These are phyloP conservation scores for Nudaria mundana DNA, from an alignment of 2,888 invertebrate genomes.

Conservation along the genomic window DNA sequence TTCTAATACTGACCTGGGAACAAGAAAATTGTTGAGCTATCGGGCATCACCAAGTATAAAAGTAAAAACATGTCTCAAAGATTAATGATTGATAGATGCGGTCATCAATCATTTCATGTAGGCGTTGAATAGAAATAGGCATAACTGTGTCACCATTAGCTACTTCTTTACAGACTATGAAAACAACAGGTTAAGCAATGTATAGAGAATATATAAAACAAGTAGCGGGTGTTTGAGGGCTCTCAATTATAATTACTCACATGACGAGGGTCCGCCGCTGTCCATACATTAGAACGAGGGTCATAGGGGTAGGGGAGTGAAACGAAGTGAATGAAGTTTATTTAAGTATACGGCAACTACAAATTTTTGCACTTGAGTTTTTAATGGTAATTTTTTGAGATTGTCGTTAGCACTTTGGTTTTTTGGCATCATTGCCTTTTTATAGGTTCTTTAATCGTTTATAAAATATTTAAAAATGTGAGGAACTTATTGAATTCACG, in stretches of 20 bases:
- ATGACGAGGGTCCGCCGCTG: slow-evolving; percentile 53
- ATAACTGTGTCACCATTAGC: too few species aligned
- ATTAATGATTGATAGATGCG: too few species aligned
- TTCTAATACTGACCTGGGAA: too few species aligned
- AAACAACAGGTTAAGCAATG: slow-evolving; percentile 5
- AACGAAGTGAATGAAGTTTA: slow-evolving; percentile 43
- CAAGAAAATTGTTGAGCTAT: too few species aligned
- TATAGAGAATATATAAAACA: slow-evolving; percentile 52
- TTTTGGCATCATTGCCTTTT: not conserved
- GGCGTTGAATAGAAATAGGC: too few species aligned
- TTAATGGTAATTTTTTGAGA: slow-evolving; percentile 20
- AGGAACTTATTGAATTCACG: too few species aligned
- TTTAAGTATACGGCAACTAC: slow-evolving; percentile 27
- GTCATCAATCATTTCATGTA: too few species aligned
- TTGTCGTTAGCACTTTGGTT: slow-evolving; percentile 12
- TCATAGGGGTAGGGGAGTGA: slow-evolving; percentile 48
- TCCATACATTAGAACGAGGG: slow-evolving; percentile 61
- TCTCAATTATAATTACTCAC: slow-evolving; percentile 66
- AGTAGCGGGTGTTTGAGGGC: slow-evolving; percentile 54
- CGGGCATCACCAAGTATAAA: too few species aligned
- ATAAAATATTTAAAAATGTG: too few species aligned
- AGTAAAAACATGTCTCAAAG: too few species aligned
- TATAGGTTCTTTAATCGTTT: too few species aligned
- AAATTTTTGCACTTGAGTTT: slow-evolving; percentile 14
- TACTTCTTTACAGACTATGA: not conserved